Conservation (phyloP, 2,797 vertebrate species). For the Hoplostethus atlanticus region DNA sequence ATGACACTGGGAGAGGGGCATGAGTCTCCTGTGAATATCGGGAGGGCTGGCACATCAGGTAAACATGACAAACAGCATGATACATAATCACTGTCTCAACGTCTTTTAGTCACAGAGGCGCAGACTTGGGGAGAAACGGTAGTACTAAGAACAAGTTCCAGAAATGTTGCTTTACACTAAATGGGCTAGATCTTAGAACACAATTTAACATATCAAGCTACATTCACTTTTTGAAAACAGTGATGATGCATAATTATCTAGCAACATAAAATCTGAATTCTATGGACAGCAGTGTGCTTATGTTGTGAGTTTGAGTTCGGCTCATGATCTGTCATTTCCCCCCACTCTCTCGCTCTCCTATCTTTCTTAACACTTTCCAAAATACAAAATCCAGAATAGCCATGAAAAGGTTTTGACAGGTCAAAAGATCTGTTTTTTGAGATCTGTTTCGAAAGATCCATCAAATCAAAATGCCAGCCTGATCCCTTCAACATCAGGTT, state of each 20-base stretch:
- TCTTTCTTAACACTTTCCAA: conserved; percentile 21
- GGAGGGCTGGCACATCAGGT: too few species aligned
- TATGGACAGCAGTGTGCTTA: conserved; percentile 45
- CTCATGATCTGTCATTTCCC: conserved; percentile 20
- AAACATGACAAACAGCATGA: too few species aligned
- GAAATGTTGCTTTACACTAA: too few species aligned
- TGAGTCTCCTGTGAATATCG: too few species aligned
- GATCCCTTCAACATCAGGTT: too few species aligned
- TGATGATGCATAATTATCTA: conserved; percentile 37
- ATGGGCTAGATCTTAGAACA: neutral
- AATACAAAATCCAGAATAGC: conserved; percentile 19
- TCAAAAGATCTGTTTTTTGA: conserved; percentile 5
- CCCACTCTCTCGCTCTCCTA: neutral
- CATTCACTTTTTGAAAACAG: conserved; percentile 40
- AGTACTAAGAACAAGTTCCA: too few species aligned
- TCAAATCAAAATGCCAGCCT: too few species aligned
- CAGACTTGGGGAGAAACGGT: too few species aligned
- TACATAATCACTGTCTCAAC: too few species aligned
- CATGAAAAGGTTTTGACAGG: neutral
- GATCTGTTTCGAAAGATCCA: conserved; percentile 13
- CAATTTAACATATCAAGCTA: conserved; percentile 39
- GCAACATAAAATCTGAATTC: conserved; percentile 28
- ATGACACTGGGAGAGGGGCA: too few species aligned
- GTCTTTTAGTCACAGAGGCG: too few species aligned
- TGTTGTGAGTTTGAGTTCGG: conserved; percentile 24